These are phyloP conservation scores for Hypotaenidia philippensis DNA, from an alignment of 2,797 vertebrate species.

Conservation along the genomic window DNA sequence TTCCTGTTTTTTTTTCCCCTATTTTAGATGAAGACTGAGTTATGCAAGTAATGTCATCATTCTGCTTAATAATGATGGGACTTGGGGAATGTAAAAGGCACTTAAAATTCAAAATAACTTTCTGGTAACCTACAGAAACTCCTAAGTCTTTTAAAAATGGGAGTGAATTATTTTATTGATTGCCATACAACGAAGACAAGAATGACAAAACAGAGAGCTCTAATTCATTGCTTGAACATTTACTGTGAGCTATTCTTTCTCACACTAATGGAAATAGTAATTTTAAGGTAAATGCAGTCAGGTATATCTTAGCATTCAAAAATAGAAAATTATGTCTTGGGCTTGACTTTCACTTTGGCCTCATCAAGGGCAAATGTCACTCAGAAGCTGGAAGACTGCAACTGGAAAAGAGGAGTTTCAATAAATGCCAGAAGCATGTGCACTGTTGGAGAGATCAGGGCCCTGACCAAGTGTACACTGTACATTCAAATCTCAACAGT, in stretches of 20 bases:
- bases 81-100: not conserved
- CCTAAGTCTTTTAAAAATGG: not conserved
- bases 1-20: not conserved
- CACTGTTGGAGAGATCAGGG: not conserved
- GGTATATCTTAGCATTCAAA: not conserved
- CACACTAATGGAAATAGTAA: not conserved
- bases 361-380: not conserved
- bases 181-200: not conserved
- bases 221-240: not conserved
- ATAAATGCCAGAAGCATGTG: slow-evolving; percentile 1
- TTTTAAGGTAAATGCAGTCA: not conserved
- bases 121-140: not conserved
- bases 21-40: not conserved
- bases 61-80: not conserved
- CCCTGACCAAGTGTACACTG: not conserved
- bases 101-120: not conserved
- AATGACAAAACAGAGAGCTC: not conserved
- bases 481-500: not conserved
- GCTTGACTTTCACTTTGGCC: not conserved
- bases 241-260: not conserved
- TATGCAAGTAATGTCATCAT: not conserved
- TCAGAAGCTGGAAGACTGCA: not conserved
- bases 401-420: not conserved
- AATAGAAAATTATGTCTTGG: not conserved
- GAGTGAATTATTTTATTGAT: not conserved